Evolutionary conservation across 2,888 invertebrate species (phyloP), one percentile per base, ranked within the genome.

Genomic region (Lasioglossum lativentre): DNA sequence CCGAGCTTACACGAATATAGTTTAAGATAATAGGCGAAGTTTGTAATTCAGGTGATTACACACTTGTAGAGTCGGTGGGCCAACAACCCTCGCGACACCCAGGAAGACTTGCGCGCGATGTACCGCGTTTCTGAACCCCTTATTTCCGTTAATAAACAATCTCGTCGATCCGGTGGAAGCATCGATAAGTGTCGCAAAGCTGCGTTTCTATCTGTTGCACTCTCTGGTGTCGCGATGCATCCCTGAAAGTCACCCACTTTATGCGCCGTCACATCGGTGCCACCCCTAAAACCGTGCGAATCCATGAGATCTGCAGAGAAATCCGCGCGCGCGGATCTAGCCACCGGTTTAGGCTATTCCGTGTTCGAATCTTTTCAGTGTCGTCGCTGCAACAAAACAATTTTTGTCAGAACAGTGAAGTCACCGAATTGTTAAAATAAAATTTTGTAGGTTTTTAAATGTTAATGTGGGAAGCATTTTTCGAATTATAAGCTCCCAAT

Each of bases 11-110:
- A 34, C 66, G 66, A 30, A 34, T 34, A 66, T 66, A 66, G 66
- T 66, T 66, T 66, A 66, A 66, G 66, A 66, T 66, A 66, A 66
- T 66, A 66, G 66, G 66, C 2, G 66, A 66, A 66, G 66, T 66
- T 66, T 66, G 66, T 66, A 34, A 66, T 66, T 66, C 66, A 66
- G 34, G 66, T 66, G 66, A 66, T 66, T 66, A 66, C 66, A 34
- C 66, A 66, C 66, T 66, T 66, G 66, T 66, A 30, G 66, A 66
- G 66, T 30, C 34, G 34, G 34, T 66, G 66, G 34, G 19, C 34
- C 30, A 66, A 66, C 66, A 30, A 34, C 66, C 66, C 66, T 34
- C 19, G 66, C 34, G 34, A 66, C 66, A 66, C 19, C 34, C 8
- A 2, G 19, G 66, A 66, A 16, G 19, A 34, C 66, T 66, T 19